Evolutionary conservation across 2,113 vertebrate species (phyloP), one percentile per base, ranked within the genome.

Genomic region (Peucedramus taeniatus): DNA sequence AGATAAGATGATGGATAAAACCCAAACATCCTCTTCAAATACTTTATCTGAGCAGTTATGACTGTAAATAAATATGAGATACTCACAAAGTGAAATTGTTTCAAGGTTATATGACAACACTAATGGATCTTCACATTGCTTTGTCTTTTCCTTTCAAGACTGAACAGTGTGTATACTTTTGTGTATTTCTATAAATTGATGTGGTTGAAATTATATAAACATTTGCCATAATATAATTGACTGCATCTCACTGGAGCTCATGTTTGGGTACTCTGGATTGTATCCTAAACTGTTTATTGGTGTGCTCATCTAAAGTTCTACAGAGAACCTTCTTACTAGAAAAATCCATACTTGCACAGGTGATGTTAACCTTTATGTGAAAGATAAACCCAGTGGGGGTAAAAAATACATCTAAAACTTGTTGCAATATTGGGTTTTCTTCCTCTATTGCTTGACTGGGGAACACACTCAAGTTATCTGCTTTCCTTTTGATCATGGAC

Each of bases 1-100:
- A 93, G 85, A 94, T 71, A 89, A 96, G 56, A 90, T 87, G 70
- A 72, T 75, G 75, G 53, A 33, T 72, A 89, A 81, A 78, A 49
- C 35, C 69, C 79, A 14, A 94, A 21, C 6, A 72, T 26, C 37
- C 13, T 83, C 61, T 95, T 97, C 68, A 91, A 92, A 82, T 65
- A 87, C 37, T 64, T 97, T 94, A 70, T 37, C 47, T 66, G 50
- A 75, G 39, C 42, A 79, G 15, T 92, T 96, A 89, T 15, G 26
- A 57, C 12, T 79, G 61, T 57, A 92, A 90, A 63, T 83, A 77
- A 77, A 59, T 69, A 42, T 35, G 3, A 92, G 33, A 28, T 21
- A 70, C 27, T 39, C 31, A 63, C 66, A 84, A 74, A 94, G 19
- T 64, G 42, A 87, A 84, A 84, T 24, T 45, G 15, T 68, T 93